Base-by-base conservation (phyloP, 2,113 vertebrate genomes). In the Sinocyclocheilus anshuiensis region DNA sequence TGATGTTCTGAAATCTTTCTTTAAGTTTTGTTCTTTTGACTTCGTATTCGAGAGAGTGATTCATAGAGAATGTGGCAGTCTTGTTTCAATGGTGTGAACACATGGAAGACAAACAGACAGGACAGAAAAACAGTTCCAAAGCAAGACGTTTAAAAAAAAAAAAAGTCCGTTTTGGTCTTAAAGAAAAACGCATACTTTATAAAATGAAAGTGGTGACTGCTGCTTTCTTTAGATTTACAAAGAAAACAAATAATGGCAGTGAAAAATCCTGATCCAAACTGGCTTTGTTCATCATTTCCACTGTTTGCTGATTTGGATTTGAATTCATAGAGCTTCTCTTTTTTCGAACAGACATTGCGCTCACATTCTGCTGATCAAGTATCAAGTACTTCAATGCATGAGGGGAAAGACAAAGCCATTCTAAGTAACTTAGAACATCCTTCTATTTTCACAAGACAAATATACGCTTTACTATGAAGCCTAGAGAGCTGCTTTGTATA, bases 391-490 rank as follows among this genome's bases (percentile, higher is more conserved):
- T 90, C 83, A 93, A 89, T 94, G 94, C 93, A 95, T 92, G 57
- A 84, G 87, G 80, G 84, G 63, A 87, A 87, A 95, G 94, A 96
- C 91, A 94, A 95, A 96, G 95, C 94, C 91, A 94, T 92, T 93
- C 93, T 95, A 95, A 92, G 94, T 93, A 95, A 96, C 93, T 94
- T 93, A 95, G 89, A 96, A 90, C 81, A 87, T 90, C 94, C 91
- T 91, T 90, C 92, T 93, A 93, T 92, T 92, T 86, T 95, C 94
- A 96, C 91, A 95, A 87, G 91, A 93, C 93, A 94, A 91, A 95
- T 91, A 95, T 93, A 95, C 93, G 94, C 94, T 95, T 94, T 95
- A 94, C 94, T 96, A 95, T 95, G 94, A 96, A 95, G 94, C 92
- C 93, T 95, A 95, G 94, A 95, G 91, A 96, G 94, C 95, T 93